A percentile compares a stretch with the other conserved stretches of the same genome.
Evolutionary conservation across 2,113 vertebrate genomes (phyloP).

Genomic region (Scomber japonicus): DNA sequence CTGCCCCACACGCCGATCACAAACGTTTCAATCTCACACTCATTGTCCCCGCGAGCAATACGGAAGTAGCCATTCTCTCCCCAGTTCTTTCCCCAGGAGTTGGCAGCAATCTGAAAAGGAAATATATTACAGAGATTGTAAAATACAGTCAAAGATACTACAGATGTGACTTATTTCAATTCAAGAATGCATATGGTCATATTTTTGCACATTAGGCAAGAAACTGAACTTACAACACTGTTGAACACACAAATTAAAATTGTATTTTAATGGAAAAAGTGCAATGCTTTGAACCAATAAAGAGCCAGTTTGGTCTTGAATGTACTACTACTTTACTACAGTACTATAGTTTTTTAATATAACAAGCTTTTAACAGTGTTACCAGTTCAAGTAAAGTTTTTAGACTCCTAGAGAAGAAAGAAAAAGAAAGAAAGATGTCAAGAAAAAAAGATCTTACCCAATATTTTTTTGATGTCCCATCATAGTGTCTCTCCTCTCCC

Average conservation of each 20-base stretch:
- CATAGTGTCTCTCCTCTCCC: conserved; percentile 90
- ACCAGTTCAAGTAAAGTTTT: background rate
- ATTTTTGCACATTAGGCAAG: background rate
- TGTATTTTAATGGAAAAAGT: too few species aligned
- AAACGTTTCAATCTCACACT: conserved; percentile 96
- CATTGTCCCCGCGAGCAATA: conserved; percentile 92
- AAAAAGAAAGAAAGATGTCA: background rate
- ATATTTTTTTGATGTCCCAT: conserved; percentile 89
- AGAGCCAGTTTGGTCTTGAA: background rate
- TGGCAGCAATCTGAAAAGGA: conserved; percentile 89
- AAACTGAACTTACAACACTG: background rate
- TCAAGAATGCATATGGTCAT: background rate
- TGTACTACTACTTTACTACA: background rate
- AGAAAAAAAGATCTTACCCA: conserved; percentile 88
- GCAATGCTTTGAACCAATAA: background rate
- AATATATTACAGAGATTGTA: background rate
- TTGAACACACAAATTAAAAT: background rate
- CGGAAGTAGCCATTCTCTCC: conserved; percentile 94
- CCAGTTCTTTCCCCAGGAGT: conserved; percentile 97
- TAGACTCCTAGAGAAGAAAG: too few species aligned
- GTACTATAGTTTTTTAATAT: background rate
- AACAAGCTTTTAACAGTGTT: background rate
- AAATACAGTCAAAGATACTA: background rate
- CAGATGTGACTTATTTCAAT: background rate
- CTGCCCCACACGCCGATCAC: conserved; percentile 96